Evolutionary conservation across 2,797 vertebrate genomes (phyloP).

Genomic region (Pelobates cultripes): DNA sequence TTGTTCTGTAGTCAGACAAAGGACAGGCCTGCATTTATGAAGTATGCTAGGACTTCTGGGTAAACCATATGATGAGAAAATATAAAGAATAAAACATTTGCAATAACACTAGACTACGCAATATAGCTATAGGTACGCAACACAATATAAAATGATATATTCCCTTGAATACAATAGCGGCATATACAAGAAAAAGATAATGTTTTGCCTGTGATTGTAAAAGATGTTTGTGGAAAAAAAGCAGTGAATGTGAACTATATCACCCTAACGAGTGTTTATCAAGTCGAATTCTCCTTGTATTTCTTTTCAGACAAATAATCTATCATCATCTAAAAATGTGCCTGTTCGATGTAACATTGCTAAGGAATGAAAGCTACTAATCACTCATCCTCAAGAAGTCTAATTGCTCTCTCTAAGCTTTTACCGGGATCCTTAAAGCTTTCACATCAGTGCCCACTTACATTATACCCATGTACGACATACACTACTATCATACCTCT

Average conservation of each 20-base stretch:
- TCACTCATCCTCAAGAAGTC: not conserved
- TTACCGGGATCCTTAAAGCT: not conserved
- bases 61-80: too few relatives aligned
- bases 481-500: not conserved
- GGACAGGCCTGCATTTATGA: too few relatives aligned
- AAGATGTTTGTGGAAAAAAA: not conserved
- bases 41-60: too few relatives aligned
- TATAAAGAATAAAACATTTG: too few relatives aligned
- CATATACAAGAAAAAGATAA: not conserved
- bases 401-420: constrained; percentile 12
- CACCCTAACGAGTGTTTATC: constrained; percentile 16
- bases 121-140: too few relatives aligned
- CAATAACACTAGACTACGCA: too few relatives aligned
- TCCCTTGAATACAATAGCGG: not conserved
- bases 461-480: not conserved
- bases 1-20: too few relatives aligned
- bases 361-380: constrained; percentile 2
- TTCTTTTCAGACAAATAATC: not conserved
- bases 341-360: not conserved
- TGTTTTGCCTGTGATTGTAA: not conserved
- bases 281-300: not conserved
- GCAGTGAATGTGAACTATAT: not conserved
- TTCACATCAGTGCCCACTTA: not conserved
- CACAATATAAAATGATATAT: too few relatives aligned
- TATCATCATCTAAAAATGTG: not conserved